phyloP scores from a whole-genome alignment of 35 echinoderm and acorn worm genomes.

The Stichopus chloronotus region DNA sequence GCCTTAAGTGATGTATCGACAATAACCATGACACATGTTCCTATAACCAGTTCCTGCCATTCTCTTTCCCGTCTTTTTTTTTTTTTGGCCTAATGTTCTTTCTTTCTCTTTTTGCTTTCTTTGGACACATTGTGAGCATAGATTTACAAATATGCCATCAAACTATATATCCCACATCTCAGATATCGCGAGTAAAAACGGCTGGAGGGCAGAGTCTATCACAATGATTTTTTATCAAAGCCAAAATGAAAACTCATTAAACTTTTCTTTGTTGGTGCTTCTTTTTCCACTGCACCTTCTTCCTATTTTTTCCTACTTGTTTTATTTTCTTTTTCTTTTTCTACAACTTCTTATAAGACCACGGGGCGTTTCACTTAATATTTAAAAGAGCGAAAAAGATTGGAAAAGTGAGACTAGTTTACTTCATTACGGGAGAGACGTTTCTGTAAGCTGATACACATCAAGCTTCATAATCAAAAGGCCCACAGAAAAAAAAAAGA shows the following conservation, averaged over 20 bases:
- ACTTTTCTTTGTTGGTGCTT: neutral
- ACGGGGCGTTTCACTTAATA: conserved; percentile 51
- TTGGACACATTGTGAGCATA: conserved; percentile 22
- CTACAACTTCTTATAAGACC: neutral
- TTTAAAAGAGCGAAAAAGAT: neutral
- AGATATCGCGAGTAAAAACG: conserved; percentile 42
- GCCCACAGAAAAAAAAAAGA: conserved; percentile 30
- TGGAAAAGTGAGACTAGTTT: conserved; percentile 28
- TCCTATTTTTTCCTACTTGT: too few relatives aligned
- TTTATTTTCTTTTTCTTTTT: neutral
- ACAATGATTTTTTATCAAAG: conserved; percentile 39
- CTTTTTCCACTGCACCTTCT: too few relatives aligned
- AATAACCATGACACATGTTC: conserved; percentile 54
- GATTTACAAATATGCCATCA: conserved; percentile 54
- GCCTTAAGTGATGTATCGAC: conserved; percentile 36
- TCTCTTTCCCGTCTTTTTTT: neutral
- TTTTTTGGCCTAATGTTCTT: conserved; percentile 7
- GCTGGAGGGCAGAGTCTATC: conserved; percentile 48
- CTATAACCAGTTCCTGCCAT: neutral
- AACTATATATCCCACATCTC: conserved; percentile 17
- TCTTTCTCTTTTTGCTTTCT: neutral
- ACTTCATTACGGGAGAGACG: conserved; percentile 3
- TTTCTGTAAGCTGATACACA: conserved; percentile 32
- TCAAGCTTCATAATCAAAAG: neutral
- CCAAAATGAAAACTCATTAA: conserved; percentile 42